Conservation (phyloP, 2,888 invertebrate species). For the Anodontia alba region DNA sequence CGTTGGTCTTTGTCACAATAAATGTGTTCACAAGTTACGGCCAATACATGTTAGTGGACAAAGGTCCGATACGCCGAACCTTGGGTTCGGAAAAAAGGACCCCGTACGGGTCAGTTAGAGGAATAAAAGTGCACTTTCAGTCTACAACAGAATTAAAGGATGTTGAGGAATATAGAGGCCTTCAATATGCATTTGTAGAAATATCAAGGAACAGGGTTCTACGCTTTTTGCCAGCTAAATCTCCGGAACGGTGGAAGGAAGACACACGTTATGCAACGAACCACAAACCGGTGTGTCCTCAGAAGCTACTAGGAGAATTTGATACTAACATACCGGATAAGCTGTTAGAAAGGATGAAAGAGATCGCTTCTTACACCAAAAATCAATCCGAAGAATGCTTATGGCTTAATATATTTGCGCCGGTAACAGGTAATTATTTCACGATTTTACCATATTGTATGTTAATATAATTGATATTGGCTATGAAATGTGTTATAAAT, state of each 20-base stretch:
- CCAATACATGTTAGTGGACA: background rate
- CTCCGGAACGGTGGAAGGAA: slow-evolving; percentile 22
- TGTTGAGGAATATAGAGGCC: slow-evolving; percentile 28
- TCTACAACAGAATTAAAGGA: slow-evolving; percentile 2
- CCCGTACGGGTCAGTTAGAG: slow-evolving; percentile 15
- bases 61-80: background rate
- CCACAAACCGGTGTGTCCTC: slow-evolving; percentile 48
- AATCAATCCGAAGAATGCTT: slow-evolving; percentile 38
- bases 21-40: slow-evolving; percentile 7
- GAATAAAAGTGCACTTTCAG: slow-evolving; percentile 31
- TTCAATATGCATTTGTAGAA: slow-evolving; percentile 27
- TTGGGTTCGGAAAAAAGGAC: slow-evolving; percentile 1
- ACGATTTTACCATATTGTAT: too few relatives aligned
- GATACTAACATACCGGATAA: slow-evolving; percentile 5
- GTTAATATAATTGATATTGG: too few relatives aligned
- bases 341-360: slow-evolving; percentile 25
- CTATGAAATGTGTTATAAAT: too few relatives aligned
- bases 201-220: slow-evolving; percentile 8
- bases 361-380: slow-evolving; percentile 24
- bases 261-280: slow-evolving; percentile 34
- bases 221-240: slow-evolving; percentile 23
- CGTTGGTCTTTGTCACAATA: background rate
- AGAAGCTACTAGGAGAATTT: slow-evolving; percentile 8
- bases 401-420: slow-evolving; percentile 35
- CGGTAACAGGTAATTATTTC: slow-evolving; percentile 21